Percentiles rank a stretch among this genome's conserved stretches.
Evolutionary conservation across 2,888 invertebrate species (phyloP).

Genomic region (Nymphalis c-album): DNA sequence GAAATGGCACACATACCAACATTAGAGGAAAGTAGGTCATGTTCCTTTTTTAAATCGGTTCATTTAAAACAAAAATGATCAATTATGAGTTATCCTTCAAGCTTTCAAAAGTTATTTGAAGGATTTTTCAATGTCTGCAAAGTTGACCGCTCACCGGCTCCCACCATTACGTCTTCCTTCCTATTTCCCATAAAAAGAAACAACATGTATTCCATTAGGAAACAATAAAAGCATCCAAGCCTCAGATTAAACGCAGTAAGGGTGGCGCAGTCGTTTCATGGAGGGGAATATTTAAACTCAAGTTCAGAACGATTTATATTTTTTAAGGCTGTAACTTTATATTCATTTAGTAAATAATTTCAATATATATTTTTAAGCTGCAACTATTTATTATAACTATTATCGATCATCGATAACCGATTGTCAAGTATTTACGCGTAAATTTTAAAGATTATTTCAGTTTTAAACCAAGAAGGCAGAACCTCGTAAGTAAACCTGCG

Average conservation of each 20-base stretch:
- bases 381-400: too few species aligned
- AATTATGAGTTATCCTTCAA: too few species aligned
- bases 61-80: too few species aligned
- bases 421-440: not conserved
- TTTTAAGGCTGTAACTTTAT: not conserved
- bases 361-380: too few species aligned
- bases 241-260: slow-evolving; percentile 3
- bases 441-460: not conserved
- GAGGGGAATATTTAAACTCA: not conserved
- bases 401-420: not conserved
- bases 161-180: not conserved
- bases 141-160: not conserved
- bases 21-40: too few species aligned
- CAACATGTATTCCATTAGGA: slow-evolving; percentile 7
- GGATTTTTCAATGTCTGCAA: not conserved
- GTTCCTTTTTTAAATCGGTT: too few species aligned
- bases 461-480: not conserved
- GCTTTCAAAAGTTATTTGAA: too few species aligned
- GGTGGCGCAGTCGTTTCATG: not conserved
- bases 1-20: too few species aligned
- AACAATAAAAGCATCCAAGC: slow-evolving; percentile 12
- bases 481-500: not conserved
- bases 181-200: slow-evolving; percentile 7
- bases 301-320: slow-evolving; percentile 5
- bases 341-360: not conserved